Evolutionary conservation across 37 sponge, comb jelly and placozoan species (phyloP), one percentile per base, ranked within the genome.

Genomic region (Lycopodina hypogea): DNA sequence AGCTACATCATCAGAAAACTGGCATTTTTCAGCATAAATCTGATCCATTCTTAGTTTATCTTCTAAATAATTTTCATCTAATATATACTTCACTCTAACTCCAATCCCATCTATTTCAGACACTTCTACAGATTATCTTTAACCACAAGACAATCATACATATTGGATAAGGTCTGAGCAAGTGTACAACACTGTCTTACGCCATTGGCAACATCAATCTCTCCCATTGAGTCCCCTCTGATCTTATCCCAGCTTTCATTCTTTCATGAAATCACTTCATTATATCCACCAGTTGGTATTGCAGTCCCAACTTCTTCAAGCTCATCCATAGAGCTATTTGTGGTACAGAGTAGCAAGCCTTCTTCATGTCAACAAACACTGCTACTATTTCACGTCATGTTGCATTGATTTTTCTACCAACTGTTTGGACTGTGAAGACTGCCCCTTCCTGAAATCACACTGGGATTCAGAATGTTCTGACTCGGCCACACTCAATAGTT

Each of bases 161-260:
- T 12, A 36, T 64, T 72, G 38, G 41, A 73, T 65, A 81, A 12
- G 17, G 12, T 17, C 17, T 17, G 17, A 53, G 17, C 17, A n/a
- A n/a, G n/a, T n/a, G 56, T 72, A 48, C 82, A 81, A 42, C 82
- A 73, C 38, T 81, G 82, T 21, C 82, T 57, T 33, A 81, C 41
- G 19, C 67, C 75, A 74, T n/a, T n/a, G n/a, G n/a, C n/a, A n/a
- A n/a, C n/a, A n/a, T n/a, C n/a, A n/a, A n/a, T n/a, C n/a, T n/a
- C n/a, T n/a, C n/a, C n/a, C n/a, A n/a, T n/a, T n/a, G n/a, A n/a
- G n/a, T n/a, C n/a, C n/a, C n/a, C 72, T 74, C 28, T 63, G 67
- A 11, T 63, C 75, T 21, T 38, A 42, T 32, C 63, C 48, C 22
- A 62, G 42, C 67, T 74, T n/a, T n/a, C n/a, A n/a, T n/a, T n/a